Percentiles rank a stretch among this genome's conserved stretches.
Evolutionary conservation across 2,113 vertebrate species (phyloP).

Genomic region (Echinops telfairi): DNA sequence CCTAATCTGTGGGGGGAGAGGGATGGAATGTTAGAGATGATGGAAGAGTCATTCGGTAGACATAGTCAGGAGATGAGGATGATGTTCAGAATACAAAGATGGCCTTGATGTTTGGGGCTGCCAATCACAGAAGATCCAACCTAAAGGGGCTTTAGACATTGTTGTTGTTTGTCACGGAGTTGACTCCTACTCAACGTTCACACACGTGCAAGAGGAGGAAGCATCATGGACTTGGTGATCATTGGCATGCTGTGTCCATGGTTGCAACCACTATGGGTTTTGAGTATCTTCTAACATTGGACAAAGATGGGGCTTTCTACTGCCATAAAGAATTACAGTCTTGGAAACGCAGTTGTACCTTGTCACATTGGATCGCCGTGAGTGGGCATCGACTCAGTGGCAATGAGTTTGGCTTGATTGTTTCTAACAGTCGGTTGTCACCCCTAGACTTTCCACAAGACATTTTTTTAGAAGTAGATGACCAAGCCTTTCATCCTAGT

Average conservation of each 20-base stretch:
- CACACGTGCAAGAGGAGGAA: neutral
- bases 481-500: no score
- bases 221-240: neutral
- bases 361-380: no score
- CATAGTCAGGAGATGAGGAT: neutral
- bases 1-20: neutral
- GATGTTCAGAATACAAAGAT: accelerated
- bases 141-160: neutral
- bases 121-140: neutral
- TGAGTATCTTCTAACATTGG: neutral
- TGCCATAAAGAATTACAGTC: no score
- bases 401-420: no score
- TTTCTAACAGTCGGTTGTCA: no score
- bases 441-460: no score
- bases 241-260: neutral
- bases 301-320: no score
- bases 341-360: no score
- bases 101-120: neutral
- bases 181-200: neutral
- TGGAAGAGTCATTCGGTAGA: neutral
- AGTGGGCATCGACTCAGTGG: no score
- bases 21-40: neutral
- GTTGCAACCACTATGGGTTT: neutral
- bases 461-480: no score
- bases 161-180: neutral